phyloP scores from a whole-genome alignment of 1,140 invertebrate species.

The Paramacrobiotus metropolitanus region DNA sequence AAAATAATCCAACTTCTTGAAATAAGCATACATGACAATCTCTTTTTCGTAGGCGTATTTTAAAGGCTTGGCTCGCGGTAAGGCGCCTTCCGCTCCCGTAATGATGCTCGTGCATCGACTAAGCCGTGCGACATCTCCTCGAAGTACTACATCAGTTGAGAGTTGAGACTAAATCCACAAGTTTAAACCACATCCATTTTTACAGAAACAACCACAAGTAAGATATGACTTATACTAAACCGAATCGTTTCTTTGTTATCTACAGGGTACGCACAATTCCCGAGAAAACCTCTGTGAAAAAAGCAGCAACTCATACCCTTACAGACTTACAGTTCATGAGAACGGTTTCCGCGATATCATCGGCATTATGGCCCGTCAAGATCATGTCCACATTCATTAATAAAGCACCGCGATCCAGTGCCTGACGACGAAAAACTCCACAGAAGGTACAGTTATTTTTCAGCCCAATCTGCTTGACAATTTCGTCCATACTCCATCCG shows the following conservation, averaged over 20 bases:
- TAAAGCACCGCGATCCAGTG: constrained; percentile 73
- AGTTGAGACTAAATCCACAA: too few species aligned
- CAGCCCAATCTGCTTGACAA: constrained; percentile 73
- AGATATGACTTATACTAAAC: too few species aligned
- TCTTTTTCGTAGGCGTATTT: constrained; percentile 99
- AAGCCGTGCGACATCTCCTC: constrained; percentile 82
- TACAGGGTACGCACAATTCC: too few species aligned
- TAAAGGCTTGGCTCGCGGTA: constrained; percentile 82
- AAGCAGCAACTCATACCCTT: too few species aligned
- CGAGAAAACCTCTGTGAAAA: too few species aligned
- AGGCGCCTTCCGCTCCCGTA: constrained; percentile 56
- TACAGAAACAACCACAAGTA: too few species aligned
- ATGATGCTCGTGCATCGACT: constrained; percentile 66
- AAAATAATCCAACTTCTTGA: constrained; percentile 90
- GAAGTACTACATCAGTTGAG: constrained; percentile 43
- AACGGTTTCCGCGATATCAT: constrained; percentile 96
- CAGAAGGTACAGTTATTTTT: constrained; percentile 74
- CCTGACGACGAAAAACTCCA: constrained; percentile 33
- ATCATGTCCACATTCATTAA: constrained; percentile 68
- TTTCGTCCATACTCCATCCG: constrained; percentile 99
- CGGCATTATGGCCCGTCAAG: constrained; percentile 93
- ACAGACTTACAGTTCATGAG: constrained; percentile 66
- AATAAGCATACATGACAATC: constrained; percentile 98
- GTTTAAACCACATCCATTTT: too few species aligned
- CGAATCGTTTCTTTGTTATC: too few species aligned